Evolutionary conservation across 2,113 vertebrate species (phyloP).

Genomic region (Leptobrachium ailaonicum): DNA sequence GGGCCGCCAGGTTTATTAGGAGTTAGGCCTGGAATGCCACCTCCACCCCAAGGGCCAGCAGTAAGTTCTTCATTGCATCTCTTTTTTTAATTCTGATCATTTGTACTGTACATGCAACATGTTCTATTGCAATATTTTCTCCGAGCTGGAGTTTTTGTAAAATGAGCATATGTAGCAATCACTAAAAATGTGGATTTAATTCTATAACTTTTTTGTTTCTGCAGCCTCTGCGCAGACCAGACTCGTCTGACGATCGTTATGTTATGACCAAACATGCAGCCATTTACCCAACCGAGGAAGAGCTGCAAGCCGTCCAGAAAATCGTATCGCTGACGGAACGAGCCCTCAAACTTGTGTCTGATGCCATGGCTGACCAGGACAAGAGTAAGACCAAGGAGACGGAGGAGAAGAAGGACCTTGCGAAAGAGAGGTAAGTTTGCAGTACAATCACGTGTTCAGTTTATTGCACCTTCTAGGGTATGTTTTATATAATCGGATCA

Average conservation of each 20-base stretch:
- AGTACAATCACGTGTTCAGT: no score
- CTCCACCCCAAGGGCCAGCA: constrained; percentile 89
- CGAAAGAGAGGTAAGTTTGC: constrained; percentile 79
- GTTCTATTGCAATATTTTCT: background rate
- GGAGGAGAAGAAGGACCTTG: constrained; percentile 87
- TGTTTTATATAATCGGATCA: no score
- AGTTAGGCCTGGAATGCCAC: constrained; percentile 90
- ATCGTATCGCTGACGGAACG: constrained; percentile 97
- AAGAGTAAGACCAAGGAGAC: constrained; percentile 80
- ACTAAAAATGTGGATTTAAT: background rate
- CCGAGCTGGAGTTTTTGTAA: no score
- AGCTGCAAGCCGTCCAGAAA: constrained; percentile 96
- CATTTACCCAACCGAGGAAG: constrained; percentile 96
- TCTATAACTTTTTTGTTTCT: constrained; percentile 18
- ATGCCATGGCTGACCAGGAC: constrained; percentile 90
- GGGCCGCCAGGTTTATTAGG: constrained; percentile 89
- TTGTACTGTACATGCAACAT: background rate
- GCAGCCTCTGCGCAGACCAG: constrained; percentile 91
- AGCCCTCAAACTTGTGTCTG: constrained; percentile 95
- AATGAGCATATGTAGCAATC: background rate
- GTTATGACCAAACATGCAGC: constrained; percentile 97
- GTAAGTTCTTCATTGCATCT: constrained; percentile 63
- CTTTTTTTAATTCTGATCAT: background rate
- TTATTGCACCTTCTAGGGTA: no score
- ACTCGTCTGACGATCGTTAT: constrained; percentile 94